phyloP scores from a whole-genome alignment of 2,888 invertebrate species.

The Asteroscopus sphinx region DNA sequence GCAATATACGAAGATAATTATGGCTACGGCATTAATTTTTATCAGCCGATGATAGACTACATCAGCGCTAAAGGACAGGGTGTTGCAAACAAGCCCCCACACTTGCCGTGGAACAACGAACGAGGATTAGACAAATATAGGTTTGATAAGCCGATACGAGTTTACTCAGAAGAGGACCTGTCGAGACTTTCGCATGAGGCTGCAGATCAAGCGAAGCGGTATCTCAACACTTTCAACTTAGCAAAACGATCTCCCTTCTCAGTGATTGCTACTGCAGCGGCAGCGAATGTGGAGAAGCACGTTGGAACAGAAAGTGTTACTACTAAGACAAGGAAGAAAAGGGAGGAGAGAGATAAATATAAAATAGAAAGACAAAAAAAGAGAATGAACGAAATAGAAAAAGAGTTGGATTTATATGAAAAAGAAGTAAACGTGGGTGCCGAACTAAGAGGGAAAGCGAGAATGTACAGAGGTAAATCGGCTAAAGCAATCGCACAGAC shows the following conservation, averaged over 20 bases:
- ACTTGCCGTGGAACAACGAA: constrained; percentile 93
- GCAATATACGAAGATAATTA: constrained; percentile 95
- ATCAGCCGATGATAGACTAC: constrained; percentile 96
- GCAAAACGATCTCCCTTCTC: constrained; percentile 91
- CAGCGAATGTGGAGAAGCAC: constrained; percentile 91
- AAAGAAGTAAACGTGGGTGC: constrained; percentile 83
- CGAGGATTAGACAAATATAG: constrained; percentile 92
- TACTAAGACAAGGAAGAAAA: constrained; percentile 86
- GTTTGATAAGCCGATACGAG: constrained; percentile 90
- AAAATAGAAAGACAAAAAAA: constrained; percentile 83
- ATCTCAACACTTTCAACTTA: constrained; percentile 90
- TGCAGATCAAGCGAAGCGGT: constrained; percentile 92
- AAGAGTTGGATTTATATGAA: constrained; percentile 79
- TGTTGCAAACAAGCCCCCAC: constrained; percentile 86
- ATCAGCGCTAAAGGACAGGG: constrained; percentile 92
- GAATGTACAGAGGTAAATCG: constrained; percentile 93
- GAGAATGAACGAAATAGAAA: constrained; percentile 82
- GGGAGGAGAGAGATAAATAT: constrained; percentile 76
- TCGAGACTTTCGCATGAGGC: constrained; percentile 91
- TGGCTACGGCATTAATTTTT: constrained; percentile 95
- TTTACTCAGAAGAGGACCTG: constrained; percentile 92
- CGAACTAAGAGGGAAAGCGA: constrained; percentile 88
- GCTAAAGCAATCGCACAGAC: constrained; percentile 93
- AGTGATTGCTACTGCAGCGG: constrained; percentile 90
- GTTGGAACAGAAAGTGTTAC: constrained; percentile 88